Base-by-base conservation (phyloP, 53 echinoderm and acorn worm genomes). In the Patiria pectinifera region DNA sequence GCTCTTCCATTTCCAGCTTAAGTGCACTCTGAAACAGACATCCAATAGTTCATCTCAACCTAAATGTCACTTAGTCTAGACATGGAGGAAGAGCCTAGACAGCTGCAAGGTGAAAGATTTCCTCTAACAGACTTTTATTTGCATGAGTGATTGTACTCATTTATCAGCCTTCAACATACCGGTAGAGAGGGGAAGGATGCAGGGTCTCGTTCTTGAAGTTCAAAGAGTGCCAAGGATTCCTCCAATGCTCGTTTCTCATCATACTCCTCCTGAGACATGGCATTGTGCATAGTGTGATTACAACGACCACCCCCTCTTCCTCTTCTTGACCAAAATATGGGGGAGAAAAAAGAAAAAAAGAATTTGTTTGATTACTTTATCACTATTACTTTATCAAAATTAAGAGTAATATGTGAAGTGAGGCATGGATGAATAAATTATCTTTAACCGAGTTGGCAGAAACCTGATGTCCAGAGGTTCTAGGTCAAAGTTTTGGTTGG, bases 161-260 rank as follows among this genome's bases (percentile, higher is more conserved):
- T 85, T 6, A 1, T 10, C 13, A 35, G 43, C 78, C 11, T 61
- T n/a, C 24, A 71, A 94, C 95, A 93, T 89, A 96, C 96, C 2
- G 96, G 96, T 6, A 96, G 89, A 77, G 96, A 47, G 15, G 95
- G 95, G 71, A 96, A 96, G 45, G 96, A 92, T 82, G 79, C 49
- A 21, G 84, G 76, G 45, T 95, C 96, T 85, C 95, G 92, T 45
- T 96, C 95, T 59, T 94, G 93, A 25, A 96, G 84, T 19, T 96
- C 96, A 92, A 95, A 95, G 63, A 93, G 85, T 43, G 95, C 92
- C 43, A 96, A 48, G 47, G 94, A 92, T 44, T 96, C 96, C 48
- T 95, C 93, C 53, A 96, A 62, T 6, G 89, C 92, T 69, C 92
- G 62, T 53, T 89, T 92, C 58, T 94, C 94, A 24, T 88, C 92